Percentiles rank a stretch among this genome's conserved stretches.
Conservation (phyloP, 2,888 invertebrate genomes). For the Desoria tigrina region DNA sequence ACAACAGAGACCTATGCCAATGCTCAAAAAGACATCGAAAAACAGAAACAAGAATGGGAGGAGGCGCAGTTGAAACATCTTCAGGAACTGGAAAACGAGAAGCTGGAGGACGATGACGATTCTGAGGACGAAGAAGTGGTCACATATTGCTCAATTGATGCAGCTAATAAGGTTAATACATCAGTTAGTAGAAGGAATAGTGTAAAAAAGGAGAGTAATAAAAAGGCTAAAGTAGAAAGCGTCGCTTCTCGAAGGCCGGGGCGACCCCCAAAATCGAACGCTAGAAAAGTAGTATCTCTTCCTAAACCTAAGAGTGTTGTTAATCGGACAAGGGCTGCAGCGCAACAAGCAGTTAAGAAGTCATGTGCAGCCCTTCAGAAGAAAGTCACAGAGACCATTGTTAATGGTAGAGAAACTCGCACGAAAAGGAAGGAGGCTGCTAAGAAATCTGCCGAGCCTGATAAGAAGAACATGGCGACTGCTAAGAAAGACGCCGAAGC, state of each 20-base stretch:
- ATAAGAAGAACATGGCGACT: neutral
- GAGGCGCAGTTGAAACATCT: constrained; percentile 65
- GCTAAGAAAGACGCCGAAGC: too few relatives aligned
- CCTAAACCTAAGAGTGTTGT: neutral
- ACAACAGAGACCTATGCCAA: constrained; percentile 80
- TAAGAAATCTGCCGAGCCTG: too few relatives aligned
- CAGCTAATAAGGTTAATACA: constrained; percentile 80
- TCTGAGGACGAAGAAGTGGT: constrained; percentile 67
- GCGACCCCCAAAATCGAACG: constrained; percentile 30
- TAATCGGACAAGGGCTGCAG: neutral
- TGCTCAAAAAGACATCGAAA: constrained; percentile 84
- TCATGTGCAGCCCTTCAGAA: neutral
- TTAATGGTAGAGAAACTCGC: neutral
- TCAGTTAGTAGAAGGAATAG: constrained; percentile 16
- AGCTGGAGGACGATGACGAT: constrained; percentile 65
- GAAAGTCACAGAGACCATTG: too few relatives aligned
- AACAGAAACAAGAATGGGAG: constrained; percentile 85
- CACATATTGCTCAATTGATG: constrained; percentile 75
- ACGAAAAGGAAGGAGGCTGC: neutral
- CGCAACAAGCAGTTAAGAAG: neutral
- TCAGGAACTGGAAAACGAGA: constrained; percentile 9
- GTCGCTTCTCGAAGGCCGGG: neutral
- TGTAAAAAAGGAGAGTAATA: constrained; percentile 23
- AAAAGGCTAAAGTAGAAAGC: neutral
- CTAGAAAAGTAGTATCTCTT: constrained; percentile 39